A percentile compares a stretch with the other conserved stretches of the same genome.
These are phyloP conservation scores for Meloidogyne exigua DNA, from an alignment of 1,140 invertebrate genomes.

Conservation along the genomic window DNA sequence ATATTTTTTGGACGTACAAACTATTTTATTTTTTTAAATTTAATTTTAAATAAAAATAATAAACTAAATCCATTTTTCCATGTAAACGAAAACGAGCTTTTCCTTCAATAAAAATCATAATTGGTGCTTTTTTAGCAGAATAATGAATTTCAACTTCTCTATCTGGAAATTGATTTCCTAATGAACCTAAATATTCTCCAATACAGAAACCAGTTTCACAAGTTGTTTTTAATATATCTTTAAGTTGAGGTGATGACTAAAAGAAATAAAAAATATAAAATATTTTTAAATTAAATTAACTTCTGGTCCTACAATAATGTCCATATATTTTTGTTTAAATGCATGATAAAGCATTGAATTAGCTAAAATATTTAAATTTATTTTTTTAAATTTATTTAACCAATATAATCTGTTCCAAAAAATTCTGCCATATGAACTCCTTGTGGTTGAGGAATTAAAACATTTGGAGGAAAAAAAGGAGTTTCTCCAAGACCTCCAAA, in stretches of 20 bases:
- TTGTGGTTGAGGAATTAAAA: slow-evolving; percentile 57
- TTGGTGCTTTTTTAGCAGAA: slow-evolving; percentile 59
- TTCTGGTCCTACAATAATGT: slow-evolving; percentile 56
- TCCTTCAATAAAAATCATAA: slow-evolving; percentile 61
- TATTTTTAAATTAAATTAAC: slow-evolving; percentile 30
- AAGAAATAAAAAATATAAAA: neutral
- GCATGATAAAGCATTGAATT: slow-evolving; percentile 64
- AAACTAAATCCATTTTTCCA: slow-evolving; percentile 54
- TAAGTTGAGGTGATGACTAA: slow-evolving; percentile 48
- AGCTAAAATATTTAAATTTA: slow-evolving; percentile 54
- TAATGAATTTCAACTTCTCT: slow-evolving; percentile 60
- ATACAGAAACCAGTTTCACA: slow-evolving; percentile 59
- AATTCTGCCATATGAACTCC: slow-evolving; percentile 35
- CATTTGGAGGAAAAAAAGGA: slow-evolving; percentile 61
- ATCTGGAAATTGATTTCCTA: slow-evolving; percentile 59
- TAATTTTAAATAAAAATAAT: neutral
- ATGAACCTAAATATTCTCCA: slow-evolving; percentile 58
- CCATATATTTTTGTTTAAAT: slow-evolving; percentile 57
- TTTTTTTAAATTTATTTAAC: slow-evolving; percentile 61
- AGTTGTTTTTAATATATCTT: slow-evolving; percentile 55
- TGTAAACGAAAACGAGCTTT: slow-evolving; percentile 57
- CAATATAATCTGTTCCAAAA: slow-evolving; percentile 28
- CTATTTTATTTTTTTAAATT: neutral
- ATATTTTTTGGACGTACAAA: slow-evolving; percentile 32
- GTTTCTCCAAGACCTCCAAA: slow-evolving; percentile 51